A percentile compares a stretch with the other conserved stretches of the same genome.
Evolutionary conservation across 2,113 vertebrate species (phyloP).

Genomic region (Dipodomys ordii): DNA sequence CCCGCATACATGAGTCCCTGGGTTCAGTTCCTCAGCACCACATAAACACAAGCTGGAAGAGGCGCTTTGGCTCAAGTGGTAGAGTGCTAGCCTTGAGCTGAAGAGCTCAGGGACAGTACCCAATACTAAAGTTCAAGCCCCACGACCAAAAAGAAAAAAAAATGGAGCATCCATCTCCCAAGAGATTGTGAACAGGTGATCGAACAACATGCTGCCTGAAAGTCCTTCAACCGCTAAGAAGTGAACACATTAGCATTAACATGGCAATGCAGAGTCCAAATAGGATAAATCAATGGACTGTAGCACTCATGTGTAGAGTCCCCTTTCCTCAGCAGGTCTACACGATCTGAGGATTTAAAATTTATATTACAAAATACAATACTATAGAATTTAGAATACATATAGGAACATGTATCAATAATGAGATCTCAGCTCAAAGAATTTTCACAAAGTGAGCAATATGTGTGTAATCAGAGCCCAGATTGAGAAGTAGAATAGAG

Average conservation of each 20-base stretch:
- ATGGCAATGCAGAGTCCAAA: background rate
- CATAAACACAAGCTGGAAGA: too few relatives aligned
- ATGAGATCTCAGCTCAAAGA: background rate
- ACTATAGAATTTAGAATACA: background rate
- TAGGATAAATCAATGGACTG: background rate
- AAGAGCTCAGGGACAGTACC: too few relatives aligned
- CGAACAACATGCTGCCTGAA: background rate
- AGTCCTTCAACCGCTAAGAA: background rate
- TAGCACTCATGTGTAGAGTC: background rate
- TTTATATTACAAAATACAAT: background rate
- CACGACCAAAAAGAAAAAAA: too few relatives aligned
- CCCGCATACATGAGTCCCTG: too few relatives aligned
- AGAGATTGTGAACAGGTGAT: background rate
- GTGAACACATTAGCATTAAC: background rate
- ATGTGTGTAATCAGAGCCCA: background rate
- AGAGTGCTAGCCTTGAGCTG: too few relatives aligned
- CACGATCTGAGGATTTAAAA: background rate
- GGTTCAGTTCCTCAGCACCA: too few relatives aligned
- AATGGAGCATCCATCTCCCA: background rate
- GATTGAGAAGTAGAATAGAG: background rate
- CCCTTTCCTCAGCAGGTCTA: slow-evolving; percentile 3
- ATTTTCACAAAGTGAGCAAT: slow-evolving; percentile 2
- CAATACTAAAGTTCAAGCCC: too few relatives aligned
- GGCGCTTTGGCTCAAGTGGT: too few relatives aligned
- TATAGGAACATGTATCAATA: background rate